phyloP scores from a whole-genome alignment of 2,113 vertebrate species.

The Cynoglossus semilaevis region DNA sequence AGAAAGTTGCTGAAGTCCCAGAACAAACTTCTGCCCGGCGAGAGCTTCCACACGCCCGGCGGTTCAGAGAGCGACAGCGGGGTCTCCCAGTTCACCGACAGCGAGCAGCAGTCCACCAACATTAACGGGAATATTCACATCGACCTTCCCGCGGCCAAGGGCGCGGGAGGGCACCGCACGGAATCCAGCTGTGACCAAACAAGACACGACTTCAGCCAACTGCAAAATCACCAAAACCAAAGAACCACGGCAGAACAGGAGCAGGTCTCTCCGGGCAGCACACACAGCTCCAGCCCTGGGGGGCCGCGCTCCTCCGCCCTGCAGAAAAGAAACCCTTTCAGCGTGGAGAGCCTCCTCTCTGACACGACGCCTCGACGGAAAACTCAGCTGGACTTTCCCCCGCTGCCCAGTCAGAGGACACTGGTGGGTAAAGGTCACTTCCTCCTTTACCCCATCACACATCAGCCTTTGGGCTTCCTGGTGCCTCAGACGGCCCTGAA shows the following conservation, averaged over 20 bases:
- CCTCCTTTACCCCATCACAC: conserved; percentile 91
- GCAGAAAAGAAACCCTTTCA: conserved; percentile 89
- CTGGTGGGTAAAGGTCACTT: conserved; percentile 93
- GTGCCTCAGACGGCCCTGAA: conserved; percentile 89
- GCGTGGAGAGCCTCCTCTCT: conserved; percentile 88
- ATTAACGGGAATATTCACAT: conserved; percentile 50
- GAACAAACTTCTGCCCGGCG: conserved; percentile 81
- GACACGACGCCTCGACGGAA: conserved; percentile 84
- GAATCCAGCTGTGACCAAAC: conserved; percentile 78
- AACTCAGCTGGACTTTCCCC: conserved; percentile 79
- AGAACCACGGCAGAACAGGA: conserved; percentile 78
- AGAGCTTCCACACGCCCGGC: conserved; percentile 89
- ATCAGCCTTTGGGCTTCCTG: conserved; percentile 89
- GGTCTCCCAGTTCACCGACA: conserved; percentile 83
- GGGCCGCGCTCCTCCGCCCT: conserved; percentile 61
- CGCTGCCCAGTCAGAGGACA: conserved; percentile 80
- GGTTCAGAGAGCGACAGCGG: conserved; percentile 92
- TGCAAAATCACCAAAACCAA: conserved; percentile 79
- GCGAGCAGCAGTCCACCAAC: conserved; percentile 64
- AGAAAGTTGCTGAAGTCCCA: conserved; percentile 90
- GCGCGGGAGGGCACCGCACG: conserved; percentile 63
- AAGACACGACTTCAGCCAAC: conserved; percentile 55
- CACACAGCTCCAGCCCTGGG: conserved; percentile 65
- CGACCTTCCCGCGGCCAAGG: conserved; percentile 48
- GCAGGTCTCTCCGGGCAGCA: conserved; percentile 70